A percentile compares a stretch with the other conserved stretches of the same genome.
Evolutionary conservation across 2,113 vertebrate species (phyloP).

Genomic region (Gymnarchus niloticus): DNA sequence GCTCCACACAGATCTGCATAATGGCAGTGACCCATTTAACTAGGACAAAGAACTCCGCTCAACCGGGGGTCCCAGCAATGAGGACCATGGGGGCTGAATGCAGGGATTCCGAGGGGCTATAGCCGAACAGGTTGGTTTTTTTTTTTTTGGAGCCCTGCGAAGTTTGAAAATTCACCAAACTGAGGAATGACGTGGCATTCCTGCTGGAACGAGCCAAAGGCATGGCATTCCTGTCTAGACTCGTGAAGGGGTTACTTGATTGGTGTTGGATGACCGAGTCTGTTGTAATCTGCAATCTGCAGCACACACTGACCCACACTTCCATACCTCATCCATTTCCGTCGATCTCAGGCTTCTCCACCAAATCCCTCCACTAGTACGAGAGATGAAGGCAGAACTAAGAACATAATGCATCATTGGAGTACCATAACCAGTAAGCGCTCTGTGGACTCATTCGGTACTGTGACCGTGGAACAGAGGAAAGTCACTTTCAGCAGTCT

Average conservation of each 20-base stretch:
- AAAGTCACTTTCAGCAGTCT: not conserved
- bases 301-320: not conserved
- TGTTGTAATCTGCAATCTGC: not conserved
- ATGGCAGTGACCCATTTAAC: conserved; percentile 1
- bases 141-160: not conserved
- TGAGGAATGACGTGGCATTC: not conserved
- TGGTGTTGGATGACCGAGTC: not conserved
- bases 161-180: not conserved
- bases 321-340: not conserved
- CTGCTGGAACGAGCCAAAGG: not conserved
- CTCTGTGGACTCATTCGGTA: not conserved
- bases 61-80: not conserved
- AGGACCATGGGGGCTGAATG: not conserved
- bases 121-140: not conserved
- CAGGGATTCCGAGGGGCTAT: not conserved
- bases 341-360: not conserved
- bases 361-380: not conserved
- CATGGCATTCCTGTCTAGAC: not conserved
- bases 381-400: no score
- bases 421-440: not conserved
- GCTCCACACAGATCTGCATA: not conserved
- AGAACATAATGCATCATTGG: not conserved
- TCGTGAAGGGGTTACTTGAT: not conserved
- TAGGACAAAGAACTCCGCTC: conserved; percentile 8
- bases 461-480: no score